These are phyloP conservation scores for Stenolophus ochropezus DNA, from an alignment of 2,888 invertebrate species.

Conservation along the genomic window DNA sequence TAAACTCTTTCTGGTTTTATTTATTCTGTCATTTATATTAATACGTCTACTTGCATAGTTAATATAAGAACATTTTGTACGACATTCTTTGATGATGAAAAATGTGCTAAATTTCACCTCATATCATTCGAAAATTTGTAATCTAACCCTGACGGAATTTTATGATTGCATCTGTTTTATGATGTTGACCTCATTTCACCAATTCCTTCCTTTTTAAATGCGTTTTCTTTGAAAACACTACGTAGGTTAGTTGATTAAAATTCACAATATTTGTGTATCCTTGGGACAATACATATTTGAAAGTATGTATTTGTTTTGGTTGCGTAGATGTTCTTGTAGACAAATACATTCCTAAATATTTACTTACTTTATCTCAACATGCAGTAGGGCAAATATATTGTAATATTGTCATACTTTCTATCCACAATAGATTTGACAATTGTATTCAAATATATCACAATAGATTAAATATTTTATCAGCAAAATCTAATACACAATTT, in stretches of 20 bases:
- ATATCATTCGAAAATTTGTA: not conserved
- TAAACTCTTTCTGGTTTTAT: too few relatives aligned
- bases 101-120: not conserved
- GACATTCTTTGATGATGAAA: not conserved
- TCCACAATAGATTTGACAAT: not conserved
- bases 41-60: too few relatives aligned
- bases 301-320: not conserved
- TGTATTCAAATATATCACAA: not conserved
- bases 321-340: not conserved
- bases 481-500: too few relatives aligned
- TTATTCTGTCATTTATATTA: too few relatives aligned
- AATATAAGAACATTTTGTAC: not conserved
- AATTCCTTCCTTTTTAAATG: not conserved
- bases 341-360: not conserved
- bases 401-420: not conserved
- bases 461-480: too few relatives aligned
- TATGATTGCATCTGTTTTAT: not conserved
- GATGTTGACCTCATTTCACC: not conserved
- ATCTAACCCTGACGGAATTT: not conserved
- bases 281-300: not conserved
- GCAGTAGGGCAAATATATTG: not conserved
- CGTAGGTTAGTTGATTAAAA: not conserved
- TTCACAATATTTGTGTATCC: not conserved
- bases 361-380: not conserved
- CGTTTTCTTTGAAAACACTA: not conserved